Conservation (phyloP, 2,888 invertebrate genomes). For the Archips xylosteana region DNA sequence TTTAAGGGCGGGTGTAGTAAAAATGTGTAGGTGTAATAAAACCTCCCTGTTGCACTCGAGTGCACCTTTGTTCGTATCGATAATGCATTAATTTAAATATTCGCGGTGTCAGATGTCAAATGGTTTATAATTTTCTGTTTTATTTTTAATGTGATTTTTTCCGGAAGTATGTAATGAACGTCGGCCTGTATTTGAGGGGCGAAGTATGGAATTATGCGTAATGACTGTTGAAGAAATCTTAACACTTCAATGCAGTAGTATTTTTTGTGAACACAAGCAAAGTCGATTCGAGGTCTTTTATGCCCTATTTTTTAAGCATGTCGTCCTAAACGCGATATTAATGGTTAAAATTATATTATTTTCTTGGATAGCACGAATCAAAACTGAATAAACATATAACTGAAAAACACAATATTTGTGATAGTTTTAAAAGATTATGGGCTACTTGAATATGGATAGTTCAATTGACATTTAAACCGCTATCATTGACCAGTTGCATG, state of each 20-base stretch:
- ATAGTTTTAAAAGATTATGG: too few relatives aligned
- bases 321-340: too few relatives aligned
- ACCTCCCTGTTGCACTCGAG: constrained; percentile 73
- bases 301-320: too few relatives aligned
- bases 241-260: constrained; percentile 3
- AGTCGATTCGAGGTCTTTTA: background rate
- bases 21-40: constrained; percentile 68
- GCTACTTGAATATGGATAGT: too few relatives aligned
- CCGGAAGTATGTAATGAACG: constrained; percentile 63
- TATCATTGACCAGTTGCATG: too few relatives aligned
- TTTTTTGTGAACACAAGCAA: background rate
- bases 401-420: too few relatives aligned
- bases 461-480: too few relatives aligned
- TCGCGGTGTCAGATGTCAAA: constrained; percentile 86
- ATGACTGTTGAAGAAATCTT: constrained; percentile 26
- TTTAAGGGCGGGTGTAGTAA: constrained; percentile 48
- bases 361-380: too few relatives aligned
- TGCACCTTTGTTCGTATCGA: constrained; percentile 79
- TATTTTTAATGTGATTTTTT: constrained; percentile 68
- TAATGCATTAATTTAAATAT: constrained; percentile 86
- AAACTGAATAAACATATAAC: too few relatives aligned
- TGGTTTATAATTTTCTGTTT: constrained; percentile 82
- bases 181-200: constrained; percentile 45
- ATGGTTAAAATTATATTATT: too few relatives aligned
- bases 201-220: constrained; percentile 29